Evolutionary conservation across 2,888 invertebrate genomes (phyloP), one percentile per base, ranked within the genome.

Genomic region (Melieria crassipennis): DNA sequence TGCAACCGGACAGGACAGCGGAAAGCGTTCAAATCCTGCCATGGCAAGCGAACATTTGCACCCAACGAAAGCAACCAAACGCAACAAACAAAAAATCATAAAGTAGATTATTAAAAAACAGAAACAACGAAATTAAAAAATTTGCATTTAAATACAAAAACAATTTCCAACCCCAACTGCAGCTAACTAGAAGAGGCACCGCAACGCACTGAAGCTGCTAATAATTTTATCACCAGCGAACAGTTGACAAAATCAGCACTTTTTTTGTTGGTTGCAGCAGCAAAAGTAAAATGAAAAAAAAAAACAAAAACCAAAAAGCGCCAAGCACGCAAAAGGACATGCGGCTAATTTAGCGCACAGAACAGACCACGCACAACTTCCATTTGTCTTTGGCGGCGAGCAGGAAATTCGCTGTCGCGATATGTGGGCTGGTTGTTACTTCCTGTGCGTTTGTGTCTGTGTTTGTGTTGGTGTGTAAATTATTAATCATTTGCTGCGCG

Each of bases 181-280:
- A 46, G 48, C 46, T 16, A 65, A 65, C 65, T 45, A 55, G 68
- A 66, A 64, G 50, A 43, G 47, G 56, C n/a, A 55, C 52, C 50
- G 46, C 48, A 66, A 67, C 61, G 67, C 60, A 67, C 60, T 67
- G 67, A 60, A 60, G 61, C 65, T 73, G 82, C 81, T 83, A 84
- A 83, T 83, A 83, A 83, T 84, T 84, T 84, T 83, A 83, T 83
- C 83, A 82, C 80, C 78, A 76, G 78, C 79, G 78, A 82, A 80
- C 84, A 83, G 84, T 83, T 81, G 81, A 82, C 84, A 81, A 80
- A 83, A 84, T 83, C 83, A 84, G 84, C 83, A 79, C 71, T 81
- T 80, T 79, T 75, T 72, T 73, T 60, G 42, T 50, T 45, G n/a
- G n/a, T 55, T 7, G 43, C 4, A n/a, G 60, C 11, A 46, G 57